Evolutionary conservation across 2,888 invertebrate species (phyloP), one percentile per base, ranked within the genome.

Genomic region (Yponomeuta sedellus): DNA sequence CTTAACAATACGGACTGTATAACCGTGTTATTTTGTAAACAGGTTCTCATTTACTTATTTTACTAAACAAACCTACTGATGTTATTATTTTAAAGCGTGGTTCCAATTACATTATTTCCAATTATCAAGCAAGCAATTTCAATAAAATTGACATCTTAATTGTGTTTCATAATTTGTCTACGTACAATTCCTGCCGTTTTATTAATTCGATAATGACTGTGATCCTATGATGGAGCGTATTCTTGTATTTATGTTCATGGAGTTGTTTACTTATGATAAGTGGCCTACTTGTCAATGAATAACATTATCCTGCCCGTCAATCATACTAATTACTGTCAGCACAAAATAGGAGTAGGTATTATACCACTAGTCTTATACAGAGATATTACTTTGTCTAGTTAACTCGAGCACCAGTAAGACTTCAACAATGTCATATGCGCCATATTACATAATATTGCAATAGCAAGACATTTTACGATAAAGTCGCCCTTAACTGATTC

Each of bases 251-350:
- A 52, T 52, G 1, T 34, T 16, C 44, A 52, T 12, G 8, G 44
- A 52, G 44, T 52, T 52, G 16, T 52, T 52, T 52, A 16, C 44
- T 52, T 52, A 52, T 16, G 44, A 52, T 52, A 52, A 52, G 12
- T 52, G 44, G 44, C 8, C 58, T 20, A 58, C 20, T 58, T 58
- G 58, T 20, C 58, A 58, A 58, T 58, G 19, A 19, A 58, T 58
- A 58, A 52, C 22, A 58, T 58, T 58, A 58, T 58, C n/a, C 20
- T 12, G n/a, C 8, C 20, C 1, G 58, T 58, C 20, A 58, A 58
- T 58, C 20, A 58, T 10, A n/a, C 20, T 58, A 58, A 58, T 58
- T 19, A 58, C 58, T 20, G 20, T 10, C 34, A 34, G 34, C 34
- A 34, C 34, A 34, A 34, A 34, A 34, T 34, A 34, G 10, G 34